These are phyloP conservation scores for Vireo griseus DNA, from an alignment of 2,797 vertebrate genomes.

Conservation along the genomic window DNA sequence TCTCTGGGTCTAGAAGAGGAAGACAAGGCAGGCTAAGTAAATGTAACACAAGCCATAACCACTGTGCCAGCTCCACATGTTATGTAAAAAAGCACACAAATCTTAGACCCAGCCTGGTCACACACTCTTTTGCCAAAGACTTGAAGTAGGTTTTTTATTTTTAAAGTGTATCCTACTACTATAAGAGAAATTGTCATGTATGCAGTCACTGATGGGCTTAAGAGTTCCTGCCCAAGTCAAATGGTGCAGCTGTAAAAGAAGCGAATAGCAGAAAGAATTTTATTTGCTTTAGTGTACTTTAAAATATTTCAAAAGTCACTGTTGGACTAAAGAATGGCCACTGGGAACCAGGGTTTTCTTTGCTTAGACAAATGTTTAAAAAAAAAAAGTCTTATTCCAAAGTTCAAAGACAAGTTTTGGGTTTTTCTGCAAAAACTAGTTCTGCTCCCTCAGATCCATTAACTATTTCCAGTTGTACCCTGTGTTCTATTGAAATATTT, in stretches of 20 bases:
- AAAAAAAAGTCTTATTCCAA: background rate
- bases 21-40: background rate
- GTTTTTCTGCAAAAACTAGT: background rate
- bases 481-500: conserved; percentile 56
- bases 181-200: background rate
- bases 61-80: background rate
- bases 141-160: background rate
- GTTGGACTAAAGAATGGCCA: background rate
- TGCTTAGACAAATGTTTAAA: background rate
- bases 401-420: background rate
- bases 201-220: background rate
- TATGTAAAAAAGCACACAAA: background rate
- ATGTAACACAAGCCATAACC: background rate
- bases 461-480: conserved; percentile 33
- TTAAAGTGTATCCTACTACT: background rate
- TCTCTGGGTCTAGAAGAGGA: background rate
- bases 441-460: background rate
- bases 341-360: fast-evolving
- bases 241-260: background rate
- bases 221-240: background rate
- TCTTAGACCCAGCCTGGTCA: background rate
- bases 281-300: background rate
- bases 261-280: background rate
- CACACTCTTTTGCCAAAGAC: background rate
- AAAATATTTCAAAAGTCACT: background rate